Percentiles rank a stretch among this genome's conserved stretches.
phyloP scores from a whole-genome alignment of 2,888 invertebrate species.

The Hydriomena furcata region DNA sequence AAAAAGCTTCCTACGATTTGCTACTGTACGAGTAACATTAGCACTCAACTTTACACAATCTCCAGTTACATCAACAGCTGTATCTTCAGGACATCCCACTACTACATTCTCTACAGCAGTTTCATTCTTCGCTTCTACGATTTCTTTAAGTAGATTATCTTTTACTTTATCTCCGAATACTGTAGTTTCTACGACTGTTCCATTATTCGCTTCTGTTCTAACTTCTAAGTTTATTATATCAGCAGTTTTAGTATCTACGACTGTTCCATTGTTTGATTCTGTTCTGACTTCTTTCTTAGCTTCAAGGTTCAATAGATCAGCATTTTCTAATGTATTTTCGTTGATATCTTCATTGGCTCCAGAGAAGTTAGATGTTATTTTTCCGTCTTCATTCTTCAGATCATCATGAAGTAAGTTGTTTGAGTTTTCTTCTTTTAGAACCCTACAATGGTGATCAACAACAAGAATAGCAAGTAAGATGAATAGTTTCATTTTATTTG shows the following conservation, averaged over 20 bases:
- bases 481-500: conserved; percentile 5
- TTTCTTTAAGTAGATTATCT: conserved; percentile 2
- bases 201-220: neutral
- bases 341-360: neutral
- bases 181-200: neutral
- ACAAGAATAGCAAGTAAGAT: neutral
- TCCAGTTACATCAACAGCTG: neutral
- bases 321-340: neutral
- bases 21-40: neutral
- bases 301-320: neutral
- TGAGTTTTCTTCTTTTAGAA: conserved; percentile 3
- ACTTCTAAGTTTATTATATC: too few relatives aligned
- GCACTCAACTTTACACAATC: neutral
- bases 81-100: conserved; percentile 1
- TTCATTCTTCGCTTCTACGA: conserved; percentile 1
- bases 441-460: neutral
- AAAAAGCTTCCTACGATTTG: conserved; percentile 15
- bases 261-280: neutral
- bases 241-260: neutral
- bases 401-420: neutral
- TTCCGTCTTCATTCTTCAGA: neutral
- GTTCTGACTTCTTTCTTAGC: too few relatives aligned
- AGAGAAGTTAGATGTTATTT: neutral
- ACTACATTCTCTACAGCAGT: neutral
- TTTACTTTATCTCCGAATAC: neutral